Conservation (phyloP, 2,113 vertebrate genomes). For the Petrocephalus microphthalmus region DNA sequence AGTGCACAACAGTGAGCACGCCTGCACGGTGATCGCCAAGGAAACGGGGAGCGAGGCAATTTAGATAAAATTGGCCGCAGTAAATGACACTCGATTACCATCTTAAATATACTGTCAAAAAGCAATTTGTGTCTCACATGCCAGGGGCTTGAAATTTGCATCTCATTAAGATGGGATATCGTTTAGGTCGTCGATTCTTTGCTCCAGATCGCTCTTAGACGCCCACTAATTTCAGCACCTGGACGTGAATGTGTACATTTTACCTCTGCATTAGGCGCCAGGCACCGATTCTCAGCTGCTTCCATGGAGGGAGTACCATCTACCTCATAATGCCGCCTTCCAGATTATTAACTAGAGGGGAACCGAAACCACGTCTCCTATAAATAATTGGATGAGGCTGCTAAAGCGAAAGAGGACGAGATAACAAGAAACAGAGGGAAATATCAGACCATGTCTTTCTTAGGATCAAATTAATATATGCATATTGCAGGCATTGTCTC, state of each 20-base stretch:
- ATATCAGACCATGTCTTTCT: not conserved
- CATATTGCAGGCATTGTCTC: not conserved
- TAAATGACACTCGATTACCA: conserved; percentile 61
- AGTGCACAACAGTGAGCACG: conserved; percentile 3
- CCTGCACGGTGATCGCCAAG: conserved; percentile 38
- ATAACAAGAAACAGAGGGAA: not conserved
- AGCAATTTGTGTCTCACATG: conserved; percentile 29
- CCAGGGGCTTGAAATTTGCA: conserved; percentile 25
- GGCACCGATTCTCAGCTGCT: not conserved
- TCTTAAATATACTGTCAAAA: conserved; percentile 60
- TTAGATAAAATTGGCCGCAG: conserved; percentile 45
- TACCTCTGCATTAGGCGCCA: not conserved
- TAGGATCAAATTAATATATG: conserved; percentile 2
- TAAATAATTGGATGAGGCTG: not conserved
- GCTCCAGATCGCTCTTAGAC: not conserved
- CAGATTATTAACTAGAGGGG: not conserved
- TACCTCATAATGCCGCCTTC: not conserved
- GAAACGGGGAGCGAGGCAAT: conserved; percentile 41
- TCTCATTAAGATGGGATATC: conserved; percentile 26
- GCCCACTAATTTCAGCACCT: not conserved
- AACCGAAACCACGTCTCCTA: not conserved
- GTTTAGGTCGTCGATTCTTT: conserved; percentile 11
- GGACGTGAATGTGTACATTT: not conserved
- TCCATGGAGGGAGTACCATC: not conserved
- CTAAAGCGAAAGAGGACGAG: not conserved